Base-by-base conservation (phyloP, 1,140 invertebrate genomes). In the Scaptodrosophila lebanonensis region DNA sequence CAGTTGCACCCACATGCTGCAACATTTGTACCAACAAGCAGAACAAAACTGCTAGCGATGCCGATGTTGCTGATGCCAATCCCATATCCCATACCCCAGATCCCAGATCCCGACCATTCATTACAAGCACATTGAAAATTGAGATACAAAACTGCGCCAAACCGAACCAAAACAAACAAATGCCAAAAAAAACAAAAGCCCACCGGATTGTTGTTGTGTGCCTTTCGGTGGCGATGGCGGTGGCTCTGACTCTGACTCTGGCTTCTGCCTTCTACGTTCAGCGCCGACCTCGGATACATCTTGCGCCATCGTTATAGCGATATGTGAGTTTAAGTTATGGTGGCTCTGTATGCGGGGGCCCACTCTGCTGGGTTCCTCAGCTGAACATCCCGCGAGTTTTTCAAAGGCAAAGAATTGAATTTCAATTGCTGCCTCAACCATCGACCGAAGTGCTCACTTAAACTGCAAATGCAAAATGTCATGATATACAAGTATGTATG, bases 111-210 rank as follows among this genome's bases (percentile, higher is more conserved):
- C 22, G 53, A 40, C 59, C 53, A 62, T 57, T 62, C 59, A 62
- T 62, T 62, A 62, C 53, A 63, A 50, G 33, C 60, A 57, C 45
- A 50, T 39, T 50, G 60, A 53, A 63, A 58, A 63, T 63, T 63
- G 60, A 63, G 60, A 63, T 63, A 63, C 60, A 63, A 63, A 57
- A 50, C 60, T 53, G 33, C 12, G n/a, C n/a, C n/a, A n/a, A n/a
- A n/a, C n/a, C 35, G 45, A 39, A 12, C 44, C 11, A 45, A 52
- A 30, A 7, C 13, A 44, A 59, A 59, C 56, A 59, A 59, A 51
- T 25, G 40, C 25, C 32, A 27, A 25, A 7, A 18, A 35, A 22
- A 25, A 25, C 39, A 53, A 27, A 43, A 25, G 38, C n/a, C 15
- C 12, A 16, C 32, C 35, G 13, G 12, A 12, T 32, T n/a, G n/a